Evolutionary conservation across 2,113 vertebrate species (phyloP), one percentile per base, ranked within the genome.

Genomic region (Aptenodytes forsteri): DNA sequence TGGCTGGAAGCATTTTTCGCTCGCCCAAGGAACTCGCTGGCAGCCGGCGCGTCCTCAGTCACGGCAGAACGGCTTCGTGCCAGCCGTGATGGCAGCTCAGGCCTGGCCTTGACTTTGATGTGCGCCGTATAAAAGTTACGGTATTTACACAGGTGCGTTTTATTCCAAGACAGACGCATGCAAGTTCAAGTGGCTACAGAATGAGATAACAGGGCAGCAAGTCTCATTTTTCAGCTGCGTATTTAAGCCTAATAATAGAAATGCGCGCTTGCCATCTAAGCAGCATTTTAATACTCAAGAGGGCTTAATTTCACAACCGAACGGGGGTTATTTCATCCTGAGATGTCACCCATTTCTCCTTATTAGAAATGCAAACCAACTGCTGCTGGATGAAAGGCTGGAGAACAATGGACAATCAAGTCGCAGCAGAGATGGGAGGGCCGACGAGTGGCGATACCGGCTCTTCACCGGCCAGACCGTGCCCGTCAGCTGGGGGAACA

Each of bases 61-160:
- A 7, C 0, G 26, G 49, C 69, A 9, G 17, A 25, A 20, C 0
- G 54, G 66, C 78, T 12, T 3, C 22, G 3, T 9, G 69, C 52
- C 54, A 13, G 34, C 54, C 2, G 2, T 3, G 16, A 6, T 3
- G 16, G 42, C 49, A 47, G 42, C 70, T 65, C 50, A 8, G 34
- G 2, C 2, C 46, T 3, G 25, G 66, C 66, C 55, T 7, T 3
- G 42, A 66, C 80, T 44, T 21, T 2, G 11, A 38, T 29, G 3
- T 3, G 38, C 6, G 11, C n/a, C 14, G 0, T 0, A 8, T 12
- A 11, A 3, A 14, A 30, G 27, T 6, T 21, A 0, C 0, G 6
- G 44, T 3, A 13, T 4, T 49, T 17, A 36, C 59, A 9, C 34
- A 16, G 64, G 32, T 2, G 30, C 3, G 0, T 20, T 13, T 46